These are phyloP conservation scores for Edolisoma coerulescens DNA, from an alignment of 2,113 vertebrate species.

Conservation along the genomic window DNA sequence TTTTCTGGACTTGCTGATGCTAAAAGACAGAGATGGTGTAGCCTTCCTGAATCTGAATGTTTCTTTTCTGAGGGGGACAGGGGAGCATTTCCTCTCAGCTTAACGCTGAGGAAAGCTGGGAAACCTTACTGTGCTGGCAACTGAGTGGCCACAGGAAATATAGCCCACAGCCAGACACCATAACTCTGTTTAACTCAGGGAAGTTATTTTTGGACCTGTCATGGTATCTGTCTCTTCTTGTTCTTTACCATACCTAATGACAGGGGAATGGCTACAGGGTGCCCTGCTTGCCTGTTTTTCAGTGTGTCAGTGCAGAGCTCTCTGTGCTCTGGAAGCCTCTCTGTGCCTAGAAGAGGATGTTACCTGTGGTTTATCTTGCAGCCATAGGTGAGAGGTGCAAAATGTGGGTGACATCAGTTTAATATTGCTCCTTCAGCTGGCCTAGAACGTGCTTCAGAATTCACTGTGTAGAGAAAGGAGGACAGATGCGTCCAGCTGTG, in stretches of 20 bases:
- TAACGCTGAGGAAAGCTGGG: not conserved
- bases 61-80: not conserved
- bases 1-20: not conserved
- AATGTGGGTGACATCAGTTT: not conserved
- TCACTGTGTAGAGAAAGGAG: not conserved
- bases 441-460: not conserved
- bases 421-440: not conserved
- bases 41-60: not conserved
- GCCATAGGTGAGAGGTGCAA: not conserved
- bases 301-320: not conserved
- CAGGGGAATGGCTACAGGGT: not conserved
- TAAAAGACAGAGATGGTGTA: not conserved
- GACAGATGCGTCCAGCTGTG: not conserved
- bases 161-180: not conserved
- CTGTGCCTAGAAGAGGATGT: not conserved
- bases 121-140: not conserved
- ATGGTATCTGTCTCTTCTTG: not conserved
- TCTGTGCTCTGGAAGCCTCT: not conserved
- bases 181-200: not conserved
- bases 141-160: not conserved
- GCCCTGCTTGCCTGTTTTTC: not conserved
- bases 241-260: not conserved
- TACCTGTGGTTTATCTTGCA: not conserved
- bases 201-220: not conserved
- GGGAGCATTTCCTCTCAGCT: not conserved